Conservation (phyloP, 2,888 invertebrate species). For the Maniola hyperantus region DNA sequence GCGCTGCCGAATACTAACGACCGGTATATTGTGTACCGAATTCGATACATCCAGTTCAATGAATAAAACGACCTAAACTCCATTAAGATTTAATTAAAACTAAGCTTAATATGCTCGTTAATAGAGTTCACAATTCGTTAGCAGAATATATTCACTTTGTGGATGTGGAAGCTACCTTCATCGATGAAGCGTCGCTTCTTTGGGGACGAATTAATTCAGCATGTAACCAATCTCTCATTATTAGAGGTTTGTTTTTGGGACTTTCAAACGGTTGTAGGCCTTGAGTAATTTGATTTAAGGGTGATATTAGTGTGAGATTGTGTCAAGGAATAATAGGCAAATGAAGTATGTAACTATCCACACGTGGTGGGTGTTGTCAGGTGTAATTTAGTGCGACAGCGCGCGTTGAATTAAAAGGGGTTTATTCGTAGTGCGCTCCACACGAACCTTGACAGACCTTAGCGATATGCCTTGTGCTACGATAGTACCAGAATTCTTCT, state of each 20-base stretch:
- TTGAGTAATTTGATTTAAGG: constrained; percentile 37
- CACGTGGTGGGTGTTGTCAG: constrained; percentile 44
- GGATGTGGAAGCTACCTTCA: constrained; percentile 10
- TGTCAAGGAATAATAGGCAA: constrained; percentile 35
- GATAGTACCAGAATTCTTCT: too few species aligned
- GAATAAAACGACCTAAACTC: constrained; percentile 17
- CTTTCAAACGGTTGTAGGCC: constrained; percentile 30
- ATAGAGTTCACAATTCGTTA: constrained; percentile 29
- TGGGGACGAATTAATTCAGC: constrained; percentile 49
- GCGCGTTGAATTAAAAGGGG: constrained; percentile 31
- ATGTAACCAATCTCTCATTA: constrained; percentile 52
- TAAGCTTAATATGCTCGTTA: not conserved
- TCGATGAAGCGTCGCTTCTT: constrained; percentile 29
- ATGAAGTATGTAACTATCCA: constrained; percentile 43
- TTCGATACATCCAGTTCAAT: constrained; percentile 23
- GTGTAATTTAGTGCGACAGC: constrained; percentile 49
- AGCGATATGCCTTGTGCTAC: too few species aligned
- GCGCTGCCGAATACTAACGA: constrained; percentile 40
- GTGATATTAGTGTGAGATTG: constrained; percentile 35
- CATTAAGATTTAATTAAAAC: constrained; percentile 6
- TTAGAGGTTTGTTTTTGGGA: constrained; percentile 42
- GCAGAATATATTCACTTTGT: constrained; percentile 9
- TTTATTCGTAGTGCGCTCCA: too few species aligned
- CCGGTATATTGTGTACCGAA: constrained; percentile 30
- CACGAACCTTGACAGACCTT: too few species aligned